Evolutionary conservation across 2,888 invertebrate genomes (phyloP).

Genomic region (Vesta saturnalis): DNA sequence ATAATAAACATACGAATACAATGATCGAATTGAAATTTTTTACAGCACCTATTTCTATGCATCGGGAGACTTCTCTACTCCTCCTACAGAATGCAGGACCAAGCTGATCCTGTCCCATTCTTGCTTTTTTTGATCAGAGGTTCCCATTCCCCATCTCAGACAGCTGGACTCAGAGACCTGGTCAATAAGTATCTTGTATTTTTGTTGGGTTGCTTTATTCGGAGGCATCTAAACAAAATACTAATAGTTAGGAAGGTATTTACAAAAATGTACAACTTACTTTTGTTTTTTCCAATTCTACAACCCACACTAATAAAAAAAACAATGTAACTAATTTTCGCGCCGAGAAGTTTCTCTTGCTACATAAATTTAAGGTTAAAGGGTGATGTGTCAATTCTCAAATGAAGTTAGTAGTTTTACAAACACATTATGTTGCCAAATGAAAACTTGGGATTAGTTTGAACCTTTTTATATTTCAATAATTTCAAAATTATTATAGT

Average conservation of each 20-base stretch:
- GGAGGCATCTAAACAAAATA: constrained; percentile 1
- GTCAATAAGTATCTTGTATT: neutral
- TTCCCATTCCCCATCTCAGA: too few species aligned
- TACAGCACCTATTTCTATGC: too few species aligned
- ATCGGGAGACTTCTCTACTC: too few species aligned
- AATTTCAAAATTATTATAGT: neutral
- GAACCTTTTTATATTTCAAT: neutral
- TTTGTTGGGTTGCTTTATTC: neutral
- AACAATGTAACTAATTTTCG: too few species aligned
- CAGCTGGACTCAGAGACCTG: neutral
- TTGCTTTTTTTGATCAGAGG: too few species aligned
- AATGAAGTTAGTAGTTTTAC: constrained; percentile 2
- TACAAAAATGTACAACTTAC: neutral
- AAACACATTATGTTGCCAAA: constrained; percentile 1
- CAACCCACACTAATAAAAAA: too few species aligned
- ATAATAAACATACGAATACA: too few species aligned
- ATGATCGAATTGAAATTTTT: too few species aligned
- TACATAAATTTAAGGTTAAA: neutral
- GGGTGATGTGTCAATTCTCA: neutral
- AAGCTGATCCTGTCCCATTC: too few species aligned
- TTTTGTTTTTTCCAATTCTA: neutral
- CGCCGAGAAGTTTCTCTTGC: neutral
- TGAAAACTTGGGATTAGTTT: neutral
- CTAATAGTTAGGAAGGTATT: neutral
- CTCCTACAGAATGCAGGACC: too few species aligned